Conservation (phyloP, 2,113 vertebrate genomes). For the Crotalus horridus region DNA sequence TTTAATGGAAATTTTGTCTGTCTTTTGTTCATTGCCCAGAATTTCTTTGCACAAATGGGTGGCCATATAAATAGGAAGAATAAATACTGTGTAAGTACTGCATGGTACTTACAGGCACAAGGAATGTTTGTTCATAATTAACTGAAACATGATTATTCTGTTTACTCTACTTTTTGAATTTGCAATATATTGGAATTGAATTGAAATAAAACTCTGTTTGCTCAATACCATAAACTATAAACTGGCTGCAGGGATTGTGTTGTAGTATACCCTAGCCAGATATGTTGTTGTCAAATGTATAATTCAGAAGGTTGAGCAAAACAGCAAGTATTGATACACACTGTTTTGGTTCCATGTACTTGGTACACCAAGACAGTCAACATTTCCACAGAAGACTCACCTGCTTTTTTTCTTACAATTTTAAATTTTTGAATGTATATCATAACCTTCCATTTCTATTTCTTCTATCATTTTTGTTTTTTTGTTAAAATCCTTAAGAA, state of each 20-base stretch:
- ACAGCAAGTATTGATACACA: neutral
- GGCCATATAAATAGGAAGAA: neutral
- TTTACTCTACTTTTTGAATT: neutral
- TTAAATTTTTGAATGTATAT: neutral
- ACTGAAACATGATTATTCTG: neutral
- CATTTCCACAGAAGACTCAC: neutral
- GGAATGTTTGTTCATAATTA: neutral
- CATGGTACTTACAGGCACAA: neutral
- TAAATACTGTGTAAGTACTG: neutral
- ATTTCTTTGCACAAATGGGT: neutral
- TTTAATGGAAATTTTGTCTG: neutral
- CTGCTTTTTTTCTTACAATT: neutral
- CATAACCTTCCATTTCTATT: neutral
- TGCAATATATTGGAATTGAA: neutral
- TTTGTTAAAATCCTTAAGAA: neutral
- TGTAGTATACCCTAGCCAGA: neutral
- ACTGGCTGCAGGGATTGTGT: neutral
- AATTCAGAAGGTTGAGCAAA: neutral
- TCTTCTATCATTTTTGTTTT: neutral
- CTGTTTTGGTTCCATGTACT: neutral
- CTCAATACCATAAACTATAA: neutral
- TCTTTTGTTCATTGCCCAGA: neutral
- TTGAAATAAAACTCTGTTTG: neutral
- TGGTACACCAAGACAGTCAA: neutral
- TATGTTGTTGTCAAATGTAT: neutral